Percentiles rank a stretch among this genome's conserved stretches.
Conservation (phyloP, 2,797 vertebrate genomes). For the Petrocephalus sullivani region DNA sequence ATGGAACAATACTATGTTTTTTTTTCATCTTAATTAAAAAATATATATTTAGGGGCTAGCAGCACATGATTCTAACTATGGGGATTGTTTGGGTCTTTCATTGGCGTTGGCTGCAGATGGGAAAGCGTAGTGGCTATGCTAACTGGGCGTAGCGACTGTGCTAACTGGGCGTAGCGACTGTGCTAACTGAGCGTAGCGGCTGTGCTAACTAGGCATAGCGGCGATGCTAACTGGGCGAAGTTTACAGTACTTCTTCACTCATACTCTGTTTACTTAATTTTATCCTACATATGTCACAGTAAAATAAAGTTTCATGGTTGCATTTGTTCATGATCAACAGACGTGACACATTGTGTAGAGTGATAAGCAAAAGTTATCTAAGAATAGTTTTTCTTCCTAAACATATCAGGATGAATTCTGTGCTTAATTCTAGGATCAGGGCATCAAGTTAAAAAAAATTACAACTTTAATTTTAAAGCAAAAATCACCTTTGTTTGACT, state of each 20-base stretch:
- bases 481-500: not conserved
- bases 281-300: not conserved
- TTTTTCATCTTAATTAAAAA: not conserved
- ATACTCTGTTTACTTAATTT: not conserved
- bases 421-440: not conserved
- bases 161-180: no score
- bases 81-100: not conserved
- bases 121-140: not conserved
- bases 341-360: not conserved
- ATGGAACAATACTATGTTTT: not conserved
- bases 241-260: no score
- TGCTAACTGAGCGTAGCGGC: not conserved
- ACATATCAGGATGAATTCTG: not conserved
- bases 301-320: not conserved
- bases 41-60: not conserved
- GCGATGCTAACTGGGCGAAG: not conserved
- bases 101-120: not conserved
- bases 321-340: not conserved
- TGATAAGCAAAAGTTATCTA: not conserved
- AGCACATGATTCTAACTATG: not conserved
- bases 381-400: not conserved
- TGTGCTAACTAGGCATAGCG: not conserved
- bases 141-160: no score
- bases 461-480: not conserved
- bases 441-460: not conserved